Base-by-base conservation (phyloP, 2,797 vertebrate genomes). In the Karalla daura region DNA sequence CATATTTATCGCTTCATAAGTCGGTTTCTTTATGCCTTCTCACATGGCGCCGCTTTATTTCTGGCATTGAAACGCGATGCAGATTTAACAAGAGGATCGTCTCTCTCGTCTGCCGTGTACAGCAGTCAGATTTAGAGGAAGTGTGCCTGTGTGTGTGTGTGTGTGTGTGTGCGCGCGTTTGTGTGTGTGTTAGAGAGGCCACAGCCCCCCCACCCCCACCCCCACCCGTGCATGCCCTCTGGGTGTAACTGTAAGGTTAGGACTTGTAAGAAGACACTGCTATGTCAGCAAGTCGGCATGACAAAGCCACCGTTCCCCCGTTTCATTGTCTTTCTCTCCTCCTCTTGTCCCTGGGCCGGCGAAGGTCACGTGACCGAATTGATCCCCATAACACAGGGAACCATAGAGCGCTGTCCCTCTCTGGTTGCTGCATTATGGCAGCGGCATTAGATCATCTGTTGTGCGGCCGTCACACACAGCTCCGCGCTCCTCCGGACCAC, bases 181-280 rank as follows among this genome's bases (percentile, higher is more conserved):
- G 11, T 44, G 14, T 18, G 20, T n/a, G 33, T 8, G 46, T 2
- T 39, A n/a, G 56, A 25, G 69, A 61, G 75, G 55, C 61, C 72
- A 36, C 58, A 45, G 49, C 47, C 59, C 55, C 62, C n/a, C n/a
- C n/a, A n/a, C n/a, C n/a, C n/a, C n/a, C n/a, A n/a, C n/a, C n/a
- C n/a, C n/a, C n/a, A n/a, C n/a, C n/a, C 2, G 20, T 74, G 60
- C 62, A 59, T 84, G 86, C 81, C 81, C 85, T 87, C 71, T 85
- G 78, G 74, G 60, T 78, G 70, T 74, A 89, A 86, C 78, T 80
- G 77, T 89, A 86, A 91, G 86, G 90, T 89, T 87, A 86, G 80
- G 70, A 89, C 86, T 83, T 89, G 89, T 91, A 90, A 92, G 91
- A 91, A 92, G 90, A 91, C 90, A 88, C 85, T 91, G 91, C 91